These are phyloP conservation scores for Myzus persicae DNA, from an alignment of 1,140 invertebrate species.

Conservation along the genomic window DNA sequence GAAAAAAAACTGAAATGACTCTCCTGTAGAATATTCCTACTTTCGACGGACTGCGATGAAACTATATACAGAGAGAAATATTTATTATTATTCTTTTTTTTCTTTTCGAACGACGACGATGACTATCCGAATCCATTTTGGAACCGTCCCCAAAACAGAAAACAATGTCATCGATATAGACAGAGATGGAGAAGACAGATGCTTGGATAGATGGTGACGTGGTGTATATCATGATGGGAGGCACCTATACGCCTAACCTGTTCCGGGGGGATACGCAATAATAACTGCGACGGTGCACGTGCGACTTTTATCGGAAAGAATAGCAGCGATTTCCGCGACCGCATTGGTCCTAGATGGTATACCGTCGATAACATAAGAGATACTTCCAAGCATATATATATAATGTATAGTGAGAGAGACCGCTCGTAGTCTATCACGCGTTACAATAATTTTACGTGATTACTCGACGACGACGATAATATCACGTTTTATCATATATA, in stretches of 20 bases:
- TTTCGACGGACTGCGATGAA: background rate
- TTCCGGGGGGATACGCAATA: background rate
- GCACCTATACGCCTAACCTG: background rate
- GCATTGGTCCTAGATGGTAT: constrained; percentile 47
- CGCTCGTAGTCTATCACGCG: background rate
- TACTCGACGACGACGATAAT: constrained; percentile 49
- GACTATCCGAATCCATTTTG: background rate
- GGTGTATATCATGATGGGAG: background rate
- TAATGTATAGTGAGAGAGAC: background rate
- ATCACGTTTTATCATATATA: background rate
- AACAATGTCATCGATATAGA: background rate
- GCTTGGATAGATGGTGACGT: background rate
- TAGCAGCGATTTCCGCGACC: constrained; percentile 29
- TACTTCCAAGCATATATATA: background rate
- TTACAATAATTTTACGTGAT: background rate
- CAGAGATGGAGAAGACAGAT: background rate
- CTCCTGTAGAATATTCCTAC: too few species aligned
- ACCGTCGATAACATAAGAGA: background rate
- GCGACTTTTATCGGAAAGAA: constrained; percentile 42
- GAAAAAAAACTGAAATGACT: too few species aligned
- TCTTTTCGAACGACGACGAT: background rate
- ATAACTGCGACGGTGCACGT: background rate
- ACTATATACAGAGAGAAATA: background rate
- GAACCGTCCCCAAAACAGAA: constrained; percentile 6
- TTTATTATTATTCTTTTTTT: background rate